A percentile compares a stretch with the other conserved stretches of the same genome.
Conservation (phyloP, 2,113 vertebrate genomes). For the Callospermophilus lateralis region DNA sequence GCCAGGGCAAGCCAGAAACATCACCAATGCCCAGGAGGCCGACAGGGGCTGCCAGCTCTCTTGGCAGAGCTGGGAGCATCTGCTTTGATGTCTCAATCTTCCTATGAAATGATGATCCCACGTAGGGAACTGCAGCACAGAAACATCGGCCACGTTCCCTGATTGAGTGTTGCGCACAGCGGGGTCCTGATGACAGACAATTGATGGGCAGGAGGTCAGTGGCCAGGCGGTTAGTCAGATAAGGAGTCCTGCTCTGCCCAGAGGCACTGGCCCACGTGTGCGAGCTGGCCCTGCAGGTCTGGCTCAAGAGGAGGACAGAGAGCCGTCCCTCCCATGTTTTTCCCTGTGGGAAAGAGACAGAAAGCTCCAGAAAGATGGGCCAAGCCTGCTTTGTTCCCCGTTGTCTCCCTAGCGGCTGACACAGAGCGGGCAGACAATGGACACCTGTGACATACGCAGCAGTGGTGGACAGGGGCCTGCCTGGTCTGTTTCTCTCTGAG, state of each 20-base stretch:
- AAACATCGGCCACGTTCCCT: not conserved
- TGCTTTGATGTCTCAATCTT: conserved; percentile 1
- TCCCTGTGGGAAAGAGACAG: not conserved
- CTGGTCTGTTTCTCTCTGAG: not conserved
- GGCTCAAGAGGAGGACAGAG: no score
- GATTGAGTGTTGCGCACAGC: not conserved
- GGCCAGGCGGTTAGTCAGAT: not conserved
- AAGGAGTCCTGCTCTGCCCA: not conserved
- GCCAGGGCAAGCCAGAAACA: not conserved
- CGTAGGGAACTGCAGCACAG: rapidly evolving
- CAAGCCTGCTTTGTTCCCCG: rapidly evolving
- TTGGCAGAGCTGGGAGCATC: not conserved
- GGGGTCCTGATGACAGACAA: not conserved
- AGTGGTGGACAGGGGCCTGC: not conserved
- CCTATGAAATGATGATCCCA: rapidly evolving
- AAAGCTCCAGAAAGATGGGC: not conserved
- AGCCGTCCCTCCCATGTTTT: rapidly evolving
- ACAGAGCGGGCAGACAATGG: no score
- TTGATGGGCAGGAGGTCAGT: not conserved
- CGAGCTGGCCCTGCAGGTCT: not conserved
- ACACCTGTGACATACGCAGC: not conserved
- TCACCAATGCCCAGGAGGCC: rapidly evolving
- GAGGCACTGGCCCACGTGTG: not conserved
- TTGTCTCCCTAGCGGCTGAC: not conserved
- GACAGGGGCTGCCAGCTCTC: not conserved